Base-by-base conservation (phyloP, 92 coral and sea anemone genomes). In the Zoanthus solanderi region DNA sequence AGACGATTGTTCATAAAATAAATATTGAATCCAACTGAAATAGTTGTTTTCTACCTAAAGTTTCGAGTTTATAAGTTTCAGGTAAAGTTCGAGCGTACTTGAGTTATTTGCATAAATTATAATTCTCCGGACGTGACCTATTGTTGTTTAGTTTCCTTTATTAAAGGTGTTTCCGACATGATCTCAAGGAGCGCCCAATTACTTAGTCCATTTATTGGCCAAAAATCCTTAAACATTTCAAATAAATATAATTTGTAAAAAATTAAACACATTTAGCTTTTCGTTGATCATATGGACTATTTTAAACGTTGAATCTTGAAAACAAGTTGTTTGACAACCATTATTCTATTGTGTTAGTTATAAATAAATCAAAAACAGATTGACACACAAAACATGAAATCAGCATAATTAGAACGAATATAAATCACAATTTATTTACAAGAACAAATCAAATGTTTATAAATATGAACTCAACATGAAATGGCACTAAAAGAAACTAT, bases 21-120 rank as follows among this genome's bases (percentile, higher is more conserved):
- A 69, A 69, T 69, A 69, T 42, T 69, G 74, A 69, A 69, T 69
- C 74, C 45, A 69, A 69, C 74, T 69, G 44, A 69, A 69, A 69
- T 69, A 44, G 74, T 69, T 69, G 74, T 69, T 69, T 69, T 69
- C 46, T 29, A n/a, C 15, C 32, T 28, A 69, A 42, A 69, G 14
- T 69, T 69, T 69, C 4, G 74, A 69, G 74, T 23, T 69, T 69
- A 65, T 65, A 69, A 69, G 74, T 69, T 69, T 69, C 46, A 69
- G 74, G 42, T 68, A 23, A 68, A 68, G 73, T 68, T 28, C 73
- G 45, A 68, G 73, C 14, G 0, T 68, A 68, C 73, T 68, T 34
- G 73, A 68, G 73, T 68, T 68, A 50, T 7, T 50, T 7, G 9
- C 9, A 50, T 7, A 50, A 50, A 50, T 50, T 50, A 10, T 7